Percentiles rank a stretch among this genome's conserved stretches.
Conservation (phyloP, 2,113 vertebrate species). For the Takifugu flavidus region DNA sequence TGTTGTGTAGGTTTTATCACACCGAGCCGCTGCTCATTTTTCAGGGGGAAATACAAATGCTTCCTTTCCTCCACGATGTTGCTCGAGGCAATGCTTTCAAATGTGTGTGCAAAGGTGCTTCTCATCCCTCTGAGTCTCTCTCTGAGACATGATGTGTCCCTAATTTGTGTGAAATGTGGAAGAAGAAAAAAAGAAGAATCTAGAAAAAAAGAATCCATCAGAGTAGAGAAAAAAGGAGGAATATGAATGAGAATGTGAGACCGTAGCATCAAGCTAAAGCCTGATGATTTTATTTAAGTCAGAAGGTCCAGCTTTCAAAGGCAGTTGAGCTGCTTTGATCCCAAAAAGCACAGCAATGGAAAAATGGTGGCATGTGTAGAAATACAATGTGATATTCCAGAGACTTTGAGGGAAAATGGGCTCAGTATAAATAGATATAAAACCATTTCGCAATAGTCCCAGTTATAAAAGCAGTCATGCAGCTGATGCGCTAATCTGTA, state of each 20-base stretch:
- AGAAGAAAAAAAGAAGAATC: too few relatives aligned
- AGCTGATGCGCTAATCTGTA: too few relatives aligned
- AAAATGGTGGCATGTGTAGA: too few relatives aligned
- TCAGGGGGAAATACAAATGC: slow-evolving; percentile 6
- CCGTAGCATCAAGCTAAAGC: neutral
- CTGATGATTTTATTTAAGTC: neutral
- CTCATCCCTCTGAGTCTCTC: slow-evolving; percentile 19
- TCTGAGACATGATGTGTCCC: slow-evolving; percentile 27
- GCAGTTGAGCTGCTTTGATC: neutral
- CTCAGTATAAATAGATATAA: too few relatives aligned
- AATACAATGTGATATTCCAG: too few relatives aligned
- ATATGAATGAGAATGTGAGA: neutral
- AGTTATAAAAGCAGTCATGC: slow-evolving; percentile 1
- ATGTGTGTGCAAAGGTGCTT: slow-evolving; percentile 28
- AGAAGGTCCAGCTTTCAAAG: too few relatives aligned
- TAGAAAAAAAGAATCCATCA: slow-evolving; percentile 11
- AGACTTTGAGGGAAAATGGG: too few relatives aligned
- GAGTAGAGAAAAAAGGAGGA: slow-evolving; percentile 2
- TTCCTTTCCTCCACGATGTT: neutral
- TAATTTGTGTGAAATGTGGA: slow-evolving; percentile 30
- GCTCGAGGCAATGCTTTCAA: slow-evolving; percentile 31
- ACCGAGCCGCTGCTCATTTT: slow-evolving; percentile 3
- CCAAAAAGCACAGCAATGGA: neutral
- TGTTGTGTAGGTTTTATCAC: too few relatives aligned
- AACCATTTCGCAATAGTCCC: too few relatives aligned